Percentiles rank a stretch among this genome's conserved stretches.
These are phyloP conservation scores for Megaceryle torquata DNA, from an alignment of 2,113 vertebrate genomes.

Conservation along the genomic window DNA sequence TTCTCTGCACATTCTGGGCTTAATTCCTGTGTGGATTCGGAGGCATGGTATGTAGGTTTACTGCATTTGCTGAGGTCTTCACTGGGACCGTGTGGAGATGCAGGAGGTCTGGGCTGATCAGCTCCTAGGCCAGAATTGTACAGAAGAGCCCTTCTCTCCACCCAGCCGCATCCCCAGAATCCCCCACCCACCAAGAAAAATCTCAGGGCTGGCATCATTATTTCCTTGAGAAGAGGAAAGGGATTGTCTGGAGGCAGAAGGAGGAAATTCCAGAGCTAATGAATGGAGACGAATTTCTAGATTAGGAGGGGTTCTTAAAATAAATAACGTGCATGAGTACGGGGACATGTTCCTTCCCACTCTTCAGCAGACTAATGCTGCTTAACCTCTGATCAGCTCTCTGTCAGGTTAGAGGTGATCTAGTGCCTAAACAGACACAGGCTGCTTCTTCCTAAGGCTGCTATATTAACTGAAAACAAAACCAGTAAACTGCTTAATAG, in stretches of 20 bases:
- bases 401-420: not conserved
- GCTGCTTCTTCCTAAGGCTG: not conserved
- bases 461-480: not conserved
- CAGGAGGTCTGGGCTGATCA: not conserved
- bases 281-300: not conserved
- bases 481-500: not conserved
- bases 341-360: not conserved
- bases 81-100: not conserved
- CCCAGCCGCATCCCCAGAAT: no score
- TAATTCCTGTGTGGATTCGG: no score
- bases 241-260: not conserved
- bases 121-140: not conserved
- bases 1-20: no score
- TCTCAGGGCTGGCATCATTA: not conserved
- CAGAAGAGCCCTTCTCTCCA: not conserved
- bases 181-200: not conserved
- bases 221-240: not conserved
- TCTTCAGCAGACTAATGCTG: not conserved
- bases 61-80: not conserved
- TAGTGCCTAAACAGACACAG: not conserved
- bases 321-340: not conserved
- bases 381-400: not conserved
- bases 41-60: not conserved
- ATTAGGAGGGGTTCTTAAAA: not conserved
- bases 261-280: not conserved